These are phyloP conservation scores for Drosophila kuntzei DNA, from an alignment of 2,888 invertebrate species.

Conservation along the genomic window DNA sequence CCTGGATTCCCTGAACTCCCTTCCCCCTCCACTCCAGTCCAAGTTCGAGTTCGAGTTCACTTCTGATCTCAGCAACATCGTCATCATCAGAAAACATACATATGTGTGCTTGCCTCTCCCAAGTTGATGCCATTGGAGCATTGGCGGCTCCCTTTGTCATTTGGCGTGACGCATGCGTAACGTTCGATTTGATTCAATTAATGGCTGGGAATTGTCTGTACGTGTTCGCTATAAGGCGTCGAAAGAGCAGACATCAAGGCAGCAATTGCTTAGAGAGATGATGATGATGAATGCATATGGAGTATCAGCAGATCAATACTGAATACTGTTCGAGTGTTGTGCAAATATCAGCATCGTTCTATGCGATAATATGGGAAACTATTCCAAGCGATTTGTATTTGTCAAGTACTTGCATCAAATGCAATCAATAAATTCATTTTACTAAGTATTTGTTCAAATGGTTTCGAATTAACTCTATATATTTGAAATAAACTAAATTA, in stretches of 20 bases:
- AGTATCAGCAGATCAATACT: slow-evolving; percentile 19
- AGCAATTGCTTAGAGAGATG: slow-evolving; percentile 16
- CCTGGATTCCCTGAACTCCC: slow-evolving; percentile 7
- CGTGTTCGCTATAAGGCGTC: slow-evolving; percentile 51
- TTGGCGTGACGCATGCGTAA: slow-evolving; percentile 79
- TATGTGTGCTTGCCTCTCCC: slow-evolving; percentile 54
- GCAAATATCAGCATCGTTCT: slow-evolving; percentile 33
- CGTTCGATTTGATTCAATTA: slow-evolving; percentile 82
- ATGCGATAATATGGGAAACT: slow-evolving; percentile 16
- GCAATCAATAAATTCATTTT: background rate
- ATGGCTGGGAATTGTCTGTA: slow-evolving; percentile 75
- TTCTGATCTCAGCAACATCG: slow-evolving; percentile 8
- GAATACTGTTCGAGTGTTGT: slow-evolving; percentile 38
- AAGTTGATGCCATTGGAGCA: slow-evolving; percentile 31
- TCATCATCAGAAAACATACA: slow-evolving; percentile 35
- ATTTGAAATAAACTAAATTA: too few species aligned
- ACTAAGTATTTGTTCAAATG: background rate
- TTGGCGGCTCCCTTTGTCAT: slow-evolving; percentile 75
- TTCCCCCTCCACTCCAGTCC: background rate
- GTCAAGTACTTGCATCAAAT: slow-evolving; percentile 2
- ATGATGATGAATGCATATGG: slow-evolving; percentile 18
- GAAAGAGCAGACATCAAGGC: slow-evolving; percentile 28
- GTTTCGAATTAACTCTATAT: too few species aligned
- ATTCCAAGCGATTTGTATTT: slow-evolving; percentile 3
- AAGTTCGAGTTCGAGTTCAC: background rate